These are phyloP conservation scores for Pyrgus malvae DNA, from an alignment of 2,888 invertebrate species.

Conservation along the genomic window DNA sequence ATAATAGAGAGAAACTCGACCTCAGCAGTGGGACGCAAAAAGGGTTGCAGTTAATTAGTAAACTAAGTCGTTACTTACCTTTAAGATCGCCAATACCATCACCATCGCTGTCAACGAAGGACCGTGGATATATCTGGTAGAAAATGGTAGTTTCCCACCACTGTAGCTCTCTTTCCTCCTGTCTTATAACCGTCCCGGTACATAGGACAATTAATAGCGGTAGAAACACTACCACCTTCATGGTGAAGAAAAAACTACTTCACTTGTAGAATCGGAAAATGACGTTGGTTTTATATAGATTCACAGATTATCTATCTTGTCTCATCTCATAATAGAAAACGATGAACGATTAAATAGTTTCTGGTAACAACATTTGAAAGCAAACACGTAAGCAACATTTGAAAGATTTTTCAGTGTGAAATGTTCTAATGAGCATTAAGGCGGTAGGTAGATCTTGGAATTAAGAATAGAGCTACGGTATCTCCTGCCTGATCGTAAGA, in stretches of 20 bases:
- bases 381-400: too few relatives aligned
- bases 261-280: background rate
- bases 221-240: slow-evolving; percentile 52
- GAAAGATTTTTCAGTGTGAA: too few relatives aligned
- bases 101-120: slow-evolving; percentile 88
- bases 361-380: too few relatives aligned
- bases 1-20: too few relatives aligned
- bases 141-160: slow-evolving; percentile 91
- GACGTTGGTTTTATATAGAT: background rate
- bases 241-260: slow-evolving; percentile 29
- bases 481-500: too few relatives aligned
- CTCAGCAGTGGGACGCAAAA: too few relatives aligned
- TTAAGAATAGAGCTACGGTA: too few relatives aligned
- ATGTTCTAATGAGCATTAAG: too few relatives aligned
- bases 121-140: slow-evolving; percentile 91
- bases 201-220: slow-evolving; percentile 45
- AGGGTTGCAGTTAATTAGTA: too few relatives aligned
- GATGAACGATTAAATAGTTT: background rate
- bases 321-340: background rate
- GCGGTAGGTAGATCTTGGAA: too few relatives aligned
- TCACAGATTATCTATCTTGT: background rate
- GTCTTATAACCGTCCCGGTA: slow-evolving; percentile 41
- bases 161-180: slow-evolving; percentile 52
- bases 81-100: slow-evolving; percentile 86
- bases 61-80: slow-evolving; percentile 51